Evolutionary conservation across 2,888 invertebrate species (phyloP).

Genomic region (Limnephilus marmoratus): DNA sequence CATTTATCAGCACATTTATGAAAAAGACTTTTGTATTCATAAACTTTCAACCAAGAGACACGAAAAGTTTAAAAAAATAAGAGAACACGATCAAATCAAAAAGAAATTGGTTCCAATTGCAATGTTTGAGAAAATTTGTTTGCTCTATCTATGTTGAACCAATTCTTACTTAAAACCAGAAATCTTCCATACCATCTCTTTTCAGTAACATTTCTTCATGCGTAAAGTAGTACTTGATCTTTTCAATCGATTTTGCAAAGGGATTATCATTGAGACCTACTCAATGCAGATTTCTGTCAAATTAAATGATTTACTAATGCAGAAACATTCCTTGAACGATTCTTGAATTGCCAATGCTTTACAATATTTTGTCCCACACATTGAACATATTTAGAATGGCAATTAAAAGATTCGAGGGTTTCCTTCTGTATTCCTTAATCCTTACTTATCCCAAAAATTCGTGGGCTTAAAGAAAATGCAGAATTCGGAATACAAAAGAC

Average conservation of each 20-base stretch:
- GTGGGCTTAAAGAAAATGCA: neutral
- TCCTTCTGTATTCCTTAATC: neutral
- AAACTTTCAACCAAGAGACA: no score
- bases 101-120: neutral
- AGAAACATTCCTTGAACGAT: neutral
- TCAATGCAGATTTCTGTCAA: neutral
- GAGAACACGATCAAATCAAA: neutral
- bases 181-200: neutral
- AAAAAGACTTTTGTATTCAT: no score
- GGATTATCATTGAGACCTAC: neutral
- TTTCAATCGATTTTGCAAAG: neutral
- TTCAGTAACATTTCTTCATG: neutral
- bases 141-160: neutral
- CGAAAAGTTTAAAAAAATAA: neutral
- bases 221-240: neutral
- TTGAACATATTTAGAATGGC: neutral
- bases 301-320: neutral
- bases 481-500: neutral
- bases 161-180: neutral
- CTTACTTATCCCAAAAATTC: constrained; percentile 2
- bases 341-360: neutral
- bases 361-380: neutral
- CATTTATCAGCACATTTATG: no score
- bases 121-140: neutral
- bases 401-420: neutral